A percentile compares a stretch with the other conserved stretches of the same genome.
phyloP scores from a whole-genome alignment of 2,888 invertebrate genomes.

The Venusia cambrica region DNA sequence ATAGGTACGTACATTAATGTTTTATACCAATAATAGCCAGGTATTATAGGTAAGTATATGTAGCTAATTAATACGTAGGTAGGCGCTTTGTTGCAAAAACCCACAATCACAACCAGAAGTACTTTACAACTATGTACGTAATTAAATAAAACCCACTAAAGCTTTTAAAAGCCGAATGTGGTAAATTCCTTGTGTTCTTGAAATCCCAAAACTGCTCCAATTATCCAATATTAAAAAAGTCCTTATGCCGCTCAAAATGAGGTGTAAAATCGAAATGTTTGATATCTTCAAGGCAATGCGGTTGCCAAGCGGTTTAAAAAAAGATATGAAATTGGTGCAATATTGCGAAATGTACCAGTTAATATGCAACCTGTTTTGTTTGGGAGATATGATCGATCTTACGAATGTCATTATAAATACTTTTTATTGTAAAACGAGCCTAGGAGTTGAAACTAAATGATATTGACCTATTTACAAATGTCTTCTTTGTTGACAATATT shows the following conservation, averaged over 20 bases:
- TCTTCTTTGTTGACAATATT: too few species aligned
- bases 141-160: slow-evolving; percentile 1
- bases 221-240: slow-evolving; percentile 7
- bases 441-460: too few species aligned
- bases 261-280: slow-evolving; percentile 6
- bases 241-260: neutral
- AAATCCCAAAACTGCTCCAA: slow-evolving; percentile 18
- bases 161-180: neutral
- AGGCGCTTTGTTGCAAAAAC: too few species aligned
- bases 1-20: too few species aligned
- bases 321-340: slow-evolving; percentile 14
- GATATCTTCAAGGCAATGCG: slow-evolving; percentile 13
- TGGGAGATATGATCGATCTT: too few species aligned
- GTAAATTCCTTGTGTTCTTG: slow-evolving; percentile 10
- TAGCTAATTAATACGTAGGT: too few species aligned
- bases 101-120: slow-evolving; percentile 8
- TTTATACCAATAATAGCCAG: too few species aligned
- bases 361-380: slow-evolving; percentile 1
- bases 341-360: slow-evolving; percentile 3
- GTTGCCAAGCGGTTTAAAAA: slow-evolving; percentile 13
- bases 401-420: too few species aligned
- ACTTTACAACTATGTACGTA: slow-evolving; percentile 1
- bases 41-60: too few species aligned
- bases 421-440: too few species aligned
- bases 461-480: too few species aligned